These are phyloP conservation scores for Nebria salina DNA, from an alignment of 2,888 invertebrate genomes.

Conservation along the genomic window DNA sequence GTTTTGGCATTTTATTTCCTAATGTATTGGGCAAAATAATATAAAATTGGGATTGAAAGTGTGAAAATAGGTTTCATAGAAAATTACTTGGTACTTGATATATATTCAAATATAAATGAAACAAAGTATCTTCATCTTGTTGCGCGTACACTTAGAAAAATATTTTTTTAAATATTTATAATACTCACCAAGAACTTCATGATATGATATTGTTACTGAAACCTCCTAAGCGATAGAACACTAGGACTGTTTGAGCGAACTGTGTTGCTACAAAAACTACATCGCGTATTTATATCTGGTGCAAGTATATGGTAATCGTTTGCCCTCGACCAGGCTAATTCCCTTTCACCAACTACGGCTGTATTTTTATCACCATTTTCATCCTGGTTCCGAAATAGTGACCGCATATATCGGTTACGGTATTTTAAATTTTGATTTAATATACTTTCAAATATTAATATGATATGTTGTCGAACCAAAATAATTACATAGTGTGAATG, in stretches of 20 bases:
- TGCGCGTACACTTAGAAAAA: neutral
- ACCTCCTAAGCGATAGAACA: slow-evolving; percentile 48
- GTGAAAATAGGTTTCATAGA: neutral
- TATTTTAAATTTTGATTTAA: neutral
- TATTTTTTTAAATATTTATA: neutral
- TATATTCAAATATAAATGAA: neutral
- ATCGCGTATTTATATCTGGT: slow-evolving; percentile 47
- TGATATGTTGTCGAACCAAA: too few relatives aligned
- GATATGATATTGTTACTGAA: slow-evolving; percentile 36
- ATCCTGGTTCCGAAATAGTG: slow-evolving; percentile 10
- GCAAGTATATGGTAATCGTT: slow-evolving; percentile 2
- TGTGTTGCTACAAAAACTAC: slow-evolving; percentile 42
- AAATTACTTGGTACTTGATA: neutral
- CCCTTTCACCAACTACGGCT: slow-evolving; percentile 33
- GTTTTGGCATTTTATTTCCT: too few relatives aligned
- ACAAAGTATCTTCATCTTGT: too few relatives aligned
- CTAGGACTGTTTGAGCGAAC: slow-evolving; percentile 50
- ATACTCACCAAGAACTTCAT: slow-evolving; percentile 49
- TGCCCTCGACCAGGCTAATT: slow-evolving; percentile 37
- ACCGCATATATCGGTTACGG: neutral
- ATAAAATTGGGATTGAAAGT: too few relatives aligned
- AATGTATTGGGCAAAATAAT: too few relatives aligned
- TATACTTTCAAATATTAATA: neutral
- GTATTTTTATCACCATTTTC: slow-evolving; percentile 7
- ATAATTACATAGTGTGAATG: too few relatives aligned